Percentiles rank a stretch among this genome's conserved stretches.
Evolutionary conservation across 2,797 vertebrate species (phyloP).

Genomic region (Lacerta viridis): DNA sequence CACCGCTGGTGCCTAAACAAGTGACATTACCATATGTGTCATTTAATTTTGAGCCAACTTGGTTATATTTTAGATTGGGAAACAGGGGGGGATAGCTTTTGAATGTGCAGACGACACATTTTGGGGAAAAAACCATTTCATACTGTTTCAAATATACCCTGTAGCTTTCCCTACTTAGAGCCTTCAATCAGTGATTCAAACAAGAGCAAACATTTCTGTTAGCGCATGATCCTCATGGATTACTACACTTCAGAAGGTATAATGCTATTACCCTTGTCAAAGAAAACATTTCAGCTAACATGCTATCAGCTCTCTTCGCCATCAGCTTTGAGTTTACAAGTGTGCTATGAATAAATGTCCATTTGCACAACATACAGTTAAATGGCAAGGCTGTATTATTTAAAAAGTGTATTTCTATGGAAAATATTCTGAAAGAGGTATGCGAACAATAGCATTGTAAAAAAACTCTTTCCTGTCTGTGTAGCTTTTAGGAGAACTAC

Average conservation of each 20-base stretch:
- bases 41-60: not conserved
- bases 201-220: not conserved
- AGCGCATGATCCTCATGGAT: constrained; percentile 2
- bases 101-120: not conserved
- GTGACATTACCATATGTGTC: too few relatives aligned
- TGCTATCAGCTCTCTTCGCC: not conserved
- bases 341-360: constrained; percentile 14
- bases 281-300: constrained; percentile 4
- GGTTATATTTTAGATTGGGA: not conserved
- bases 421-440: not conserved
- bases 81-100: not conserved
- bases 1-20: too few relatives aligned
- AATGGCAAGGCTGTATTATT: not conserved
- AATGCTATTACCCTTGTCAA: constrained; percentile 11
- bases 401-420: not conserved
- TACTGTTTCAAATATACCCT: not conserved
- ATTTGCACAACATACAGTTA: not conserved
- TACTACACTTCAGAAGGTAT: not conserved
- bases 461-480: not conserved
- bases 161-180: not conserved
- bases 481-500: not conserved
- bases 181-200: constrained; percentile 1
- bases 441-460: not conserved
- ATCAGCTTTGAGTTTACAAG: not conserved
- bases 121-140: not conserved